phyloP scores from a whole-genome alignment of 2,888 invertebrate genomes.

The Stomorhina lunata region DNA sequence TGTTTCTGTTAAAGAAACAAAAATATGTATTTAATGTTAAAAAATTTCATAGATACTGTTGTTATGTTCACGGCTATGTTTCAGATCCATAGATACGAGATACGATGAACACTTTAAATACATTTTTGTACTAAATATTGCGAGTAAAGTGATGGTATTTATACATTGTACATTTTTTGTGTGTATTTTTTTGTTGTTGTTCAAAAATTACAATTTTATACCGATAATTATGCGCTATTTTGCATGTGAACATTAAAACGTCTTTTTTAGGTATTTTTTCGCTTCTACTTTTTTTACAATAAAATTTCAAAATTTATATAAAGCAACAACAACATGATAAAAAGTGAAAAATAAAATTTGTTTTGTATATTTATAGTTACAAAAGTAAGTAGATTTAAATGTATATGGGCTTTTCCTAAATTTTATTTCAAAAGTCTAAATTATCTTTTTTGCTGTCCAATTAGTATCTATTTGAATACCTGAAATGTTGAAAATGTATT shows the following conservation, averaged over 20 bases:
- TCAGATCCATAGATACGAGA: background rate
- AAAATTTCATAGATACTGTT: conserved; percentile 10
- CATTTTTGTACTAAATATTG: background rate
- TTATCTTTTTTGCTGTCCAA: too few species aligned
- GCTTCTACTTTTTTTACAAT: background rate
- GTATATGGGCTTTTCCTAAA: too few species aligned
- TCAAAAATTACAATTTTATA: background rate
- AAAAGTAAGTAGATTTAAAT: background rate
- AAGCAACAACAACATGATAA: background rate
- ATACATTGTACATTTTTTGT: background rate
- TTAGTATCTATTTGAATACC: too few species aligned
- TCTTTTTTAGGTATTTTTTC: background rate
- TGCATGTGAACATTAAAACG: conserved; percentile 36
- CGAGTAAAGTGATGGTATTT: background rate
- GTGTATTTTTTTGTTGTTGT: too few species aligned
- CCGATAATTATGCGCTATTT: conserved; percentile 53
- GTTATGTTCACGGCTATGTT: conserved; percentile 1
- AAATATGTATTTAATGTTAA: background rate
- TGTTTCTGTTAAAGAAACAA: too few species aligned
- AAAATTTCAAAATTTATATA: background rate
- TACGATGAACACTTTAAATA: too few species aligned
- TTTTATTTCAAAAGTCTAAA: too few species aligned
- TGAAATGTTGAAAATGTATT: too few species aligned
- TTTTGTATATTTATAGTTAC: background rate
- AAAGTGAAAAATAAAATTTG: conserved; percentile 13